A percentile compares a stretch with the other conserved stretches of the same genome.
Conservation (phyloP, 2,888 invertebrate species). For the Itoplectis maculator region DNA sequence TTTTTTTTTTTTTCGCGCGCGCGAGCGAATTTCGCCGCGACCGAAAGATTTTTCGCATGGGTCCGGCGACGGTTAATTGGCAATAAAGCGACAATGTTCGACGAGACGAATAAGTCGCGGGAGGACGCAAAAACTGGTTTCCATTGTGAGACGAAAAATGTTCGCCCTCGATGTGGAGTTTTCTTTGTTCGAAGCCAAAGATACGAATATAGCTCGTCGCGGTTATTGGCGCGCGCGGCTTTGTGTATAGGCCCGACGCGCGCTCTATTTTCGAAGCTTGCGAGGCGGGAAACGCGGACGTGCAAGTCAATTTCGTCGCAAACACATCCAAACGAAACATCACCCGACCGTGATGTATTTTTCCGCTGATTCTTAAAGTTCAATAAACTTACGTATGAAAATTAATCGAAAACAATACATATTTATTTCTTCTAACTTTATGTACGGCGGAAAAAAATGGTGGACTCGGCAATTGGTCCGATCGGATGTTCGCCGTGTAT, state of each 20-base stretch:
- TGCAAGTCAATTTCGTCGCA: not conserved
- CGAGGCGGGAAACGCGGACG: not conserved
- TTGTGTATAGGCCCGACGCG: constrained; percentile 20
- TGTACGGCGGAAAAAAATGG: not conserved
- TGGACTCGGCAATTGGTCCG: not conserved
- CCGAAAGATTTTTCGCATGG: too few species aligned
- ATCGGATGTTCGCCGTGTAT: not conserved
- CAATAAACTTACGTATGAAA: too few species aligned
- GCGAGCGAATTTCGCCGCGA: not conserved
- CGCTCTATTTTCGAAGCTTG: constrained; percentile 59
- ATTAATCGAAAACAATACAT: too few species aligned
- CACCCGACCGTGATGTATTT: too few species aligned
- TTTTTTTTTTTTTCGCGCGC: too few species aligned
- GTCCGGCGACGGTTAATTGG: too few species aligned
- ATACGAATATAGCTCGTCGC: constrained; percentile 39
- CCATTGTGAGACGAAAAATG: not conserved
- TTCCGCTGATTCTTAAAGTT: too few species aligned
- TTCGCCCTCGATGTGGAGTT: not conserved
- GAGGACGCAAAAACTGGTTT: not conserved
- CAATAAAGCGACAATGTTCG: too few species aligned
- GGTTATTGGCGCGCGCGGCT: constrained; percentile 32
- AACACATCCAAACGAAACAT: too few species aligned
- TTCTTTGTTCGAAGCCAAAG: constrained; percentile 44
- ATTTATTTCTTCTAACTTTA: too few species aligned
- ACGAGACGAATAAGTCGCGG: too few species aligned